phyloP scores from a whole-genome alignment of 1,140 invertebrate genomes.

The Hycleus cichorii region DNA sequence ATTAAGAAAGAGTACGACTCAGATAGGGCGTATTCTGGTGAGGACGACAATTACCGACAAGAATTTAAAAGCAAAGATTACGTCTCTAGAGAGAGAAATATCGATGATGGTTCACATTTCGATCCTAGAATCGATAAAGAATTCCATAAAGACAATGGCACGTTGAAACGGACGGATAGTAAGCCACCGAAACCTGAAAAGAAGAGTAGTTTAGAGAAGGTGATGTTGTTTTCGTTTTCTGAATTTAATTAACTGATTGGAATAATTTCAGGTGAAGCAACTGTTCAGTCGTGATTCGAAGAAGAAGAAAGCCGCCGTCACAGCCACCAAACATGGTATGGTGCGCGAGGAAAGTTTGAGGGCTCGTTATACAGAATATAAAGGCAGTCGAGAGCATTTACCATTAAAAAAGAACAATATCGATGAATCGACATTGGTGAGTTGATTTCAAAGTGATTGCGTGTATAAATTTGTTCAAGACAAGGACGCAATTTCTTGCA shows the following conservation, averaged over 20 bases:
- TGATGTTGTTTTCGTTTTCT: constrained; percentile 23
- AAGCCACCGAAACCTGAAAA: constrained; percentile 53
- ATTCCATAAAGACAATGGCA: constrained; percentile 48
- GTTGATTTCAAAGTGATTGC: constrained; percentile 16
- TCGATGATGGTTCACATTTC: constrained; percentile 54
- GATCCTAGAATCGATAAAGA: constrained; percentile 54
- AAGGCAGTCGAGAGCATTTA: constrained; percentile 39
- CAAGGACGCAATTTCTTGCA: constrained; percentile 1
- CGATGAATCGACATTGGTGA: constrained; percentile 19
- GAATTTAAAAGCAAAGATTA: constrained; percentile 47
- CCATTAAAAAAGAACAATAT: constrained; percentile 18
- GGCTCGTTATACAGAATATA: constrained; percentile 48
- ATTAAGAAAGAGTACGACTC: constrained; percentile 41
- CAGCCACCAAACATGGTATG: constrained; percentile 31
- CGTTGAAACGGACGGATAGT: constrained; percentile 45
- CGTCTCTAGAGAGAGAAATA: constrained; percentile 51
- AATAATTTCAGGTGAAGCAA: constrained; percentile 46
- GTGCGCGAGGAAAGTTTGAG: constrained; percentile 48
- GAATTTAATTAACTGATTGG: background rate
- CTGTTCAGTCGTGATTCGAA: constrained; percentile 52
- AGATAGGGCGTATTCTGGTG: constrained; percentile 28
- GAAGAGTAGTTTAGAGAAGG: constrained; percentile 60
- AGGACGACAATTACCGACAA: constrained; percentile 31
- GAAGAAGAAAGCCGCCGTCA: constrained; percentile 44
- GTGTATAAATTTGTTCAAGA: background rate